Conservation (phyloP, 2,113 vertebrate genomes). For the Delphinapterus leucas region DNA sequence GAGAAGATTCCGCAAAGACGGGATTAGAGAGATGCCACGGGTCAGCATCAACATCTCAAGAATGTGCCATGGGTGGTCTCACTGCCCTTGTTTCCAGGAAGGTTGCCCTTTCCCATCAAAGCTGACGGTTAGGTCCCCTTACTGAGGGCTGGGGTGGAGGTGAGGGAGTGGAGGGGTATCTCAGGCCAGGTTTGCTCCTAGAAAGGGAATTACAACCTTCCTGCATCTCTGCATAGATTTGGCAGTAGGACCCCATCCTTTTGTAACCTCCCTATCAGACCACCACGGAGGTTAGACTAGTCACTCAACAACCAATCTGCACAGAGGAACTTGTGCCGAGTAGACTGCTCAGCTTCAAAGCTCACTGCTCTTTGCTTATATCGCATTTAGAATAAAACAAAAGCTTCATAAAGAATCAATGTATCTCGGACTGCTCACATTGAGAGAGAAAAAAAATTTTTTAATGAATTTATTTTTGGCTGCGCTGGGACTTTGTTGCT, state of each 20-base stretch:
- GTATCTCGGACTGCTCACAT: background rate
- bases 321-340: background rate
- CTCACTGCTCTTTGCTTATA: background rate
- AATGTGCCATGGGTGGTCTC: background rate
- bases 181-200: background rate
- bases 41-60: background rate
- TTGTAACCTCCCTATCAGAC: background rate
- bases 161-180: background rate
- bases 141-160: background rate
- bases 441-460: background rate
- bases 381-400: background rate
- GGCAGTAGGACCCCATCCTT: background rate
- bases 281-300: background rate
- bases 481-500: too few relatives aligned
- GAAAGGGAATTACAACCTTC: background rate
- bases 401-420: background rate
- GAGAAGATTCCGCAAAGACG: background rate
- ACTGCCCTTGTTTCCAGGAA: background rate
- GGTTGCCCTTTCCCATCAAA: background rate
- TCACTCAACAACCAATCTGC: background rate
- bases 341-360: background rate
- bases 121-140: background rate
- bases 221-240: background rate
- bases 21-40: background rate
- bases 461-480: too few relatives aligned